Conservation (phyloP, 2,113 vertebrate species). For the Microtus montanus region DNA sequence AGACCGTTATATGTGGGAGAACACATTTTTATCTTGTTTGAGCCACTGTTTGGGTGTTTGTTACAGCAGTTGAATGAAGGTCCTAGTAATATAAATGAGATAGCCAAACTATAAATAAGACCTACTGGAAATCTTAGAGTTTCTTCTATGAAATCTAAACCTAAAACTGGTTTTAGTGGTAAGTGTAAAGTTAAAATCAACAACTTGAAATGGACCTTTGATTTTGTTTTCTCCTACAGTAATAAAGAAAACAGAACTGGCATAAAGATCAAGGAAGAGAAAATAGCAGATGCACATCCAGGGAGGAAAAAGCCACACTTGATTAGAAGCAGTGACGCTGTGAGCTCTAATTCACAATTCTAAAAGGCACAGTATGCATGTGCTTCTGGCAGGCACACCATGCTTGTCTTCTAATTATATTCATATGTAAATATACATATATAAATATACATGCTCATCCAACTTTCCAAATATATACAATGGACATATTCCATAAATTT, state of each 20-base stretch:
- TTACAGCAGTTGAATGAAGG: not conserved
- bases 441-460: slow-evolving; percentile 39
- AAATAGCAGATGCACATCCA: not conserved
- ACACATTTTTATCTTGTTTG: not conserved
- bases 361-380: not conserved
- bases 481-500: slow-evolving; percentile 46
- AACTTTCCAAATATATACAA: slow-evolving; percentile 47
- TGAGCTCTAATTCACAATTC: slow-evolving; percentile 41
- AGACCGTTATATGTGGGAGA: not conserved
- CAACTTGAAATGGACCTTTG: slow-evolving; percentile 7
- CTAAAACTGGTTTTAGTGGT: slow-evolving; percentile 15
- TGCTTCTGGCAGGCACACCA: slow-evolving; percentile 25
- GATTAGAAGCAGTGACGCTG: not conserved
- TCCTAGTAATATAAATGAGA: not conserved
- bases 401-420: slow-evolving; percentile 38
- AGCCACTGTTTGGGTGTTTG: not conserved
- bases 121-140: not conserved
- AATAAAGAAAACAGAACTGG: not conserved
- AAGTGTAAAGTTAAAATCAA: not conserved
- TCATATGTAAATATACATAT: slow-evolving; percentile 50
- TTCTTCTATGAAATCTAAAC: not conserved
- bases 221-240: slow-evolving; percentile 11
- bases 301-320: slow-evolving; percentile 17
- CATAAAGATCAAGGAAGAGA: not conserved
- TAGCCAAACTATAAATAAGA: slow-evolving; percentile 37